A percentile compares a stretch with the other conserved stretches of the same genome.
phyloP scores from a whole-genome alignment of 2,113 vertebrate genomes.

The Tautogolabrus adspersus region DNA sequence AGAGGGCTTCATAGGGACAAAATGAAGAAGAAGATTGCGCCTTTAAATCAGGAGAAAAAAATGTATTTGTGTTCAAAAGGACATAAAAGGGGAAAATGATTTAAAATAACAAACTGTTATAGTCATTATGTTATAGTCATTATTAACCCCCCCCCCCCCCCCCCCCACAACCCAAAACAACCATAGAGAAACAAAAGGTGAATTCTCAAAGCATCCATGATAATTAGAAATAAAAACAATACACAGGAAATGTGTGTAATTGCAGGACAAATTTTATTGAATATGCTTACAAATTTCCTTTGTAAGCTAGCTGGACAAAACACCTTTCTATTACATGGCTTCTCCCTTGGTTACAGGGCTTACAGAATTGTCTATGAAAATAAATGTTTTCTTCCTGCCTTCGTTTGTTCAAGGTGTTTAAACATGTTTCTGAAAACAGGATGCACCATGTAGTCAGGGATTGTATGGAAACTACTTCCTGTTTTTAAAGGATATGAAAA shows the following conservation, averaged over 20 bases:
- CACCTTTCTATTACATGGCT: neutral
- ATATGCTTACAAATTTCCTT: neutral
- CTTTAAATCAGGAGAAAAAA: no score
- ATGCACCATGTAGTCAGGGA: slow-evolving; percentile 2
- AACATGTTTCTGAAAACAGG: neutral
- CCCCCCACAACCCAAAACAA: no score
- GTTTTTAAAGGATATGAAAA: neutral
- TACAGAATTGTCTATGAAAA: neutral
- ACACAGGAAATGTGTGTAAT: neutral
- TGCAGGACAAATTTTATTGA: neutral
- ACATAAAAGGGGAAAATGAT: no score
- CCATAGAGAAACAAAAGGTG: neutral
- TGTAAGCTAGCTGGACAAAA: neutral
- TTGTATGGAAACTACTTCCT: slow-evolving; percentile 11
- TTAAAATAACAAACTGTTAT: no score
- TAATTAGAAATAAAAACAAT: neutral
- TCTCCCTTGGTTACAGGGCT: neutral
- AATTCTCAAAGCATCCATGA: neutral
- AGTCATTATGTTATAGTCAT: no score
- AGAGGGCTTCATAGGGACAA: neutral
- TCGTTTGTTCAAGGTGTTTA: slow-evolving; percentile 8
- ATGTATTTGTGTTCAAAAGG: neutral
- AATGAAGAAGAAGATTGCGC: neutral
- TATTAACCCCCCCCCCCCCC: no score
- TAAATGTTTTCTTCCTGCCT: neutral